These are phyloP conservation scores for Acanthisitta chloris DNA, from an alignment of 2,113 vertebrate genomes.

Conservation along the genomic window DNA sequence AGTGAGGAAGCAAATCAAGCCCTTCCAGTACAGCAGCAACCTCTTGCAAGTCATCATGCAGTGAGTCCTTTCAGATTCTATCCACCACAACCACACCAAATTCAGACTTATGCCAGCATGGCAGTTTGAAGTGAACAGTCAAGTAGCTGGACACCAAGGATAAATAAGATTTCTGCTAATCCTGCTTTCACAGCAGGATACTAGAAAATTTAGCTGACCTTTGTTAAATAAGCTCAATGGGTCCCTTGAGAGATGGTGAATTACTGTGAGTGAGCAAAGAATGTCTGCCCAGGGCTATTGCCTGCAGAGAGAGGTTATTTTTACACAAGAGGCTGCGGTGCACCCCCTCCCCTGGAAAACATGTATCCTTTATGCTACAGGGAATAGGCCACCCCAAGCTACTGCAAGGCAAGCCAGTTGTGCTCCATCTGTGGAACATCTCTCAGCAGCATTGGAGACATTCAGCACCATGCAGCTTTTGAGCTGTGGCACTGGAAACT, in stretches of 20 bases:
- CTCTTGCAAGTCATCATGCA: not conserved
- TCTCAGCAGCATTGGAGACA: not conserved
- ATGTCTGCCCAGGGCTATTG: not conserved
- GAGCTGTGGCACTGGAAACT: not conserved
- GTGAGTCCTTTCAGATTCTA: not conserved
- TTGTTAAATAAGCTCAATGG: conserved; percentile 56
- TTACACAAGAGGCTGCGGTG: not conserved
- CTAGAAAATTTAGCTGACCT: conserved; percentile 62
- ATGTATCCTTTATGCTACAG: not conserved
- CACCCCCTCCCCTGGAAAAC: not conserved
- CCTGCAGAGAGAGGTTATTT: not conserved
- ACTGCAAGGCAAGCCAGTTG: not conserved
- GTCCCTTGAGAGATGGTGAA: conserved; percentile 24
- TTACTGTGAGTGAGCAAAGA: conserved; percentile 11
- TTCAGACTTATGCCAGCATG: not conserved
- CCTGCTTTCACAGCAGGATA: conserved; percentile 49
- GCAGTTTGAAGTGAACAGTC: not conserved
- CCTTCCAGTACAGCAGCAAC: not conserved
- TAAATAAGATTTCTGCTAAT: conserved; percentile 55
- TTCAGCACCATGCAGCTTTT: not conserved
- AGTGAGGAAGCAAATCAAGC: not conserved
- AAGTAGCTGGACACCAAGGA: conserved; percentile 13
- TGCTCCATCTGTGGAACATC: not conserved
- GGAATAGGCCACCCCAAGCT: not conserved
- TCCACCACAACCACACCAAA: not conserved